These are phyloP conservation scores for Drosophila mayri DNA, from an alignment of 1,140 invertebrate species.

Conservation along the genomic window DNA sequence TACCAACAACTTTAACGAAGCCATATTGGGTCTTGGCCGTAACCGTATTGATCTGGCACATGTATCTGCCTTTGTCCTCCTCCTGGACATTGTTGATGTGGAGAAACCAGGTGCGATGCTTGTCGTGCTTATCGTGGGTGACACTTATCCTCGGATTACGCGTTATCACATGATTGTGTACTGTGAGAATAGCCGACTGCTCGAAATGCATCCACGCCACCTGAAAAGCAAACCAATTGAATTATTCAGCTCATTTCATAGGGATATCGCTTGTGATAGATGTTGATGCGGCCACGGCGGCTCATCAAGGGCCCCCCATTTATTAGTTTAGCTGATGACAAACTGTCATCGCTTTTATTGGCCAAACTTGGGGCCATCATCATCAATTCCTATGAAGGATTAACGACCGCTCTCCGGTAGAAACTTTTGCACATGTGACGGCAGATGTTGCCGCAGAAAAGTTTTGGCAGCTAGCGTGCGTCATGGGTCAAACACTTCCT, in stretches of 20 bases:
- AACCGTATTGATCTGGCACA: conserved; percentile 98
- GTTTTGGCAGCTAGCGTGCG: conserved; percentile 38
- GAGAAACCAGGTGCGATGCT: conserved; percentile 95
- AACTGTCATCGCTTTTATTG: conserved; percentile 66
- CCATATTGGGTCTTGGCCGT: conserved; percentile 96
- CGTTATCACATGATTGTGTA: conserved; percentile 96
- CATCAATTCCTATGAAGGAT: conserved; percentile 81
- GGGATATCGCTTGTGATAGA: conserved; percentile 1
- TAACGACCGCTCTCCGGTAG: conserved; percentile 56
- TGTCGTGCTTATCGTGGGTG: conserved; percentile 89
- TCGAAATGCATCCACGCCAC: conserved; percentile 98
- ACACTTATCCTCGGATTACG: conserved; percentile 96
- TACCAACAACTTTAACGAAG: conserved; percentile 96
- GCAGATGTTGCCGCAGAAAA: conserved; percentile 47
- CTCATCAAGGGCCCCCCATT: conserved; percentile 48
- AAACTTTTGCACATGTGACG: conserved; percentile 68
- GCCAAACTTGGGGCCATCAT: conserved; percentile 67
- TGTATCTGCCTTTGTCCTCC: conserved; percentile 95
- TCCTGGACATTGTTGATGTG: conserved; percentile 96
- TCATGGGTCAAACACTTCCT: conserved; percentile 35
- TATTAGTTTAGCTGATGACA: conserved; percentile 60
- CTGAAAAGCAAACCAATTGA: conserved; percentile 86
- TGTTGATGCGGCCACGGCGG: background rate
- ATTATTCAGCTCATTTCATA: conserved; percentile 9
- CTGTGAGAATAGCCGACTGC: conserved; percentile 96